Percentiles rank a stretch among this genome's conserved stretches.
Evolutionary conservation across 2,797 vertebrate species (phyloP).

Genomic region (Nyctibius grandis): DNA sequence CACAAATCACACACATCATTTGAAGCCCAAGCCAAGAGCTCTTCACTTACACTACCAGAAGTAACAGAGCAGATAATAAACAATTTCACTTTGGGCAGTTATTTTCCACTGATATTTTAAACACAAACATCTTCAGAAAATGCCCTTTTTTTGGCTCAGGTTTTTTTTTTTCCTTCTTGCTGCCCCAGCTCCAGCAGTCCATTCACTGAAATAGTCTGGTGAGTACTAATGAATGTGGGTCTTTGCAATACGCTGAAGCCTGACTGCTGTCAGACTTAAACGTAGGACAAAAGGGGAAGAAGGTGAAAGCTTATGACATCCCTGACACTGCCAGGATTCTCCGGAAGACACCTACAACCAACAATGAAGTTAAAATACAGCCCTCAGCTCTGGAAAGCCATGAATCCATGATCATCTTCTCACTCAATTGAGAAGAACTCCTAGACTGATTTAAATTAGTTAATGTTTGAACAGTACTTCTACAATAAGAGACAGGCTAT

Average conservation of each 20-base stretch:
- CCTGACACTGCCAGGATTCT: background rate
- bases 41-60: background rate
- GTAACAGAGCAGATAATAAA: background rate
- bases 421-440: background rate
- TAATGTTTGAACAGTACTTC: background rate
- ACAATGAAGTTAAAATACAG: background rate
- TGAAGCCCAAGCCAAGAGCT: background rate
- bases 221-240: accelerated
- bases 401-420: background rate
- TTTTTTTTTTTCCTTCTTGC: background rate
- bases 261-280: background rate
- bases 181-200: background rate
- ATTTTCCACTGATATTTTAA: background rate
- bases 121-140: background rate
- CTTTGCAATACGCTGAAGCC: background rate
- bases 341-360: background rate
- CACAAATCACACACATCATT: background rate
- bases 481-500: too few species aligned
- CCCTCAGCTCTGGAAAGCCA: background rate
- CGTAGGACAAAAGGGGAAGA: accelerated
- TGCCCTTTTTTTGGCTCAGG: background rate
- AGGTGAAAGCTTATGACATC: background rate
- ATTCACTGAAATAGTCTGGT: background rate
- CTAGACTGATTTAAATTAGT: background rate
- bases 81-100: background rate